Evolutionary conservation across 2,888 invertebrate species (phyloP).

Genomic region (Morinoia aosen): DNA sequence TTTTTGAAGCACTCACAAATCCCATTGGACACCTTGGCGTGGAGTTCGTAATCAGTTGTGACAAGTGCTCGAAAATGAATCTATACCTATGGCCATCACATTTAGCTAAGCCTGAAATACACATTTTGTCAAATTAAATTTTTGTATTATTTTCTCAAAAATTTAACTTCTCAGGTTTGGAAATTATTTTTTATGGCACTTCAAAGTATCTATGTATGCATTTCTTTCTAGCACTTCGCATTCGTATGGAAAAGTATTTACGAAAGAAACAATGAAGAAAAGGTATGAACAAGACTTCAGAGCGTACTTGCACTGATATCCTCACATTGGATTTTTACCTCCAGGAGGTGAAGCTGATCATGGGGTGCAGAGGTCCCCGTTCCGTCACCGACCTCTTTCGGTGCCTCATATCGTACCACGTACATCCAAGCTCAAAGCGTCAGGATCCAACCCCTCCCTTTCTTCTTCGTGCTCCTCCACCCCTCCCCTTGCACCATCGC

Average conservation of each 20-base stretch:
- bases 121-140: too few species aligned
- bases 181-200: too few species aligned
- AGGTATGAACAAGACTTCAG: neutral
- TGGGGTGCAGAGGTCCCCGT: constrained; percentile 32
- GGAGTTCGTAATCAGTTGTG: too few species aligned
- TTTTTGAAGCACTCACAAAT: too few species aligned
- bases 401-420: constrained; percentile 15
- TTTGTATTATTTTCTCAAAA: too few species aligned
- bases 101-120: too few species aligned
- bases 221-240: neutral
- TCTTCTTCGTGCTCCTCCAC: constrained; percentile 33
- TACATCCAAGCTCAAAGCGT: neutral
- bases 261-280: neutral
- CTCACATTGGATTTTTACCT: neutral
- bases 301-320: neutral
- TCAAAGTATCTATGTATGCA: too few species aligned
- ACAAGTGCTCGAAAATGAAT: too few species aligned
- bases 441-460: constrained; percentile 39
- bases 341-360: neutral
- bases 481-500: constrained; percentile 31
- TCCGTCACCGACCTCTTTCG: constrained; percentile 27
- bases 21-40: too few species aligned
- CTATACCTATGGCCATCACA: too few species aligned
- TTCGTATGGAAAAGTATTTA: neutral
- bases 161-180: too few species aligned